These are phyloP conservation scores for Rhynchophorus ferrugineus DNA, from an alignment of 1,140 invertebrate genomes.

Conservation along the genomic window DNA sequence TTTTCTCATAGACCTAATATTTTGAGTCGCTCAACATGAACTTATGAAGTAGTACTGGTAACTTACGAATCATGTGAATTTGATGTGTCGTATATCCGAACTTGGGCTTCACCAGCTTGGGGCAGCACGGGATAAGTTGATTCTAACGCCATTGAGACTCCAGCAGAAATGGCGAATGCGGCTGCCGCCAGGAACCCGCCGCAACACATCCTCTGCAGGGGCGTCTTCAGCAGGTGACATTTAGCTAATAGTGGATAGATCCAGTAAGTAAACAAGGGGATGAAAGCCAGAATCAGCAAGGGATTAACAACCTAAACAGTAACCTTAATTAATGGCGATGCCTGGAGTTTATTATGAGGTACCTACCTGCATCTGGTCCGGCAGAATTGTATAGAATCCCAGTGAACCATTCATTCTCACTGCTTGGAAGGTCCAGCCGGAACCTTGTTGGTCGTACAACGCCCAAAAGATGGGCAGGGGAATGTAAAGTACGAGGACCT, in stretches of 20 bases:
- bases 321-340: neutral
- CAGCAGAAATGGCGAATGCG: conserved; percentile 81
- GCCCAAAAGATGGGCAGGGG: conserved; percentile 89
- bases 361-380: conserved; percentile 75
- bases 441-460: conserved; percentile 81
- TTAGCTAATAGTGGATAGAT: conserved; percentile 52
- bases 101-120: conserved; percentile 48
- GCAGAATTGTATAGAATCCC: conserved; percentile 60
- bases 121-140: conserved; percentile 60
- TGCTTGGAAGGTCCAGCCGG: conserved; percentile 92
- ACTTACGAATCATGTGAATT: too few species aligned
- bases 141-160: conserved; percentile 41
- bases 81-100: conserved; percentile 67
- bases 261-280: conserved; percentile 75
- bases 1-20: too few species aligned
- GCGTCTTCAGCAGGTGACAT: conserved; percentile 53
- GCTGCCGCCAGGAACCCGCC: conserved; percentile 78
- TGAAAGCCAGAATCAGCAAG: conserved; percentile 74
- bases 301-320: conserved; percentile 69
- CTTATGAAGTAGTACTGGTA: too few species aligned
- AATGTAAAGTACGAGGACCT: conserved; percentile 68
- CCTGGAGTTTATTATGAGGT: neutral
- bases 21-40: too few species aligned
- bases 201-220: conserved; percentile 66
- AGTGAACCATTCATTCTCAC: conserved; percentile 80